Evolutionary conservation across 2,113 vertebrate species (phyloP).

Genomic region (Gymnogyps californianus): DNA sequence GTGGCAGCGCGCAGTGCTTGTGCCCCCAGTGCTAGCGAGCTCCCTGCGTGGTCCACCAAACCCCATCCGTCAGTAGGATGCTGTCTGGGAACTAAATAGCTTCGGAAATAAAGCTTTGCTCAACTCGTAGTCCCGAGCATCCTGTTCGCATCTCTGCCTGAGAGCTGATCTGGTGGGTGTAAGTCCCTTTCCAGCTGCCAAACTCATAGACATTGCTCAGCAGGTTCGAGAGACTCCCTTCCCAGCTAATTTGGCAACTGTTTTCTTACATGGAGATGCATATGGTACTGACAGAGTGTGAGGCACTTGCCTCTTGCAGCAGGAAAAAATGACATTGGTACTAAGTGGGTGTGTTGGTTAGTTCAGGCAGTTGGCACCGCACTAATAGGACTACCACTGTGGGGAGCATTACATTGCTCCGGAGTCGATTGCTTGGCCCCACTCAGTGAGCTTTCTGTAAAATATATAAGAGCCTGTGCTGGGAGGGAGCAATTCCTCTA

Average conservation of each 20-base stretch:
- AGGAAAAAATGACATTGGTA: background rate
- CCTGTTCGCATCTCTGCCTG: background rate
- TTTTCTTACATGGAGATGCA: background rate
- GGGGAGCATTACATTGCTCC: background rate
- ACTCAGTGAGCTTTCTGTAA: background rate
- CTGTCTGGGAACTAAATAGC: background rate
- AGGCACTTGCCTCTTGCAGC: background rate
- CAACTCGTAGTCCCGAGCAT: background rate
- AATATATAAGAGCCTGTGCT: background rate
- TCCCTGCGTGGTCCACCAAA: background rate
- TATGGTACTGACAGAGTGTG: background rate
- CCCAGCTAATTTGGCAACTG: background rate
- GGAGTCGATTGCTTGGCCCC: background rate
- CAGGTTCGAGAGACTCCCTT: background rate
- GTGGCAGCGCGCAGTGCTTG: background rate
- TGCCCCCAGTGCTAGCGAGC: background rate
- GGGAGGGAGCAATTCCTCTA: background rate
- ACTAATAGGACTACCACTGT: background rate
- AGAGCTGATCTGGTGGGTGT: background rate
- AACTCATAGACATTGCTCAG: background rate
- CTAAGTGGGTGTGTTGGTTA: background rate
- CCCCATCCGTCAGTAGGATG: too few species aligned
- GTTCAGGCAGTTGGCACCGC: background rate
- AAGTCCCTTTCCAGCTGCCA: background rate
- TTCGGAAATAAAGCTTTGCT: background rate